Evolutionary conservation across 2,888 invertebrate species (phyloP).

Genomic region (Eilema depressum): DNA sequence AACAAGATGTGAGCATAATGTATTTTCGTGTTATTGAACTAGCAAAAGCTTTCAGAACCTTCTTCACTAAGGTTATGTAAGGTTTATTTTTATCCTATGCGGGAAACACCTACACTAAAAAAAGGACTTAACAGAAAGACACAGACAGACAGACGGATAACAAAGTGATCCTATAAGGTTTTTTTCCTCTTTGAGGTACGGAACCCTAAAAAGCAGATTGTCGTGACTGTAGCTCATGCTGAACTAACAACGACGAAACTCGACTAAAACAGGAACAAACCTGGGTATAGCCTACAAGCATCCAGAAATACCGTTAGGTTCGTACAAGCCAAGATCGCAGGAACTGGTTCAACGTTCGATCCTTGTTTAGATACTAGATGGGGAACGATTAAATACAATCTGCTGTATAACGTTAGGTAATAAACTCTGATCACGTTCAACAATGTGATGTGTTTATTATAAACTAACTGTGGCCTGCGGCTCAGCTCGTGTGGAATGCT

Average conservation of each 20-base stretch:
- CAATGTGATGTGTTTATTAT: background rate
- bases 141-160: no score
- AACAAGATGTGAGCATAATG: no score
- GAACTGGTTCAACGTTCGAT: conserved; percentile 75
- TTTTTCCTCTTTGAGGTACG: no score
- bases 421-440: conserved; percentile 1
- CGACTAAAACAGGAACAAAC: conserved; percentile 5
- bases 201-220: no score
- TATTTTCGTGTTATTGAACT: no score
- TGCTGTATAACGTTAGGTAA: conserved; percentile 33
- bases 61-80: background rate
- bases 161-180: no score
- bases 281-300: background rate
- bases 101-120: no score
- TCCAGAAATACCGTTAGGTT: conserved; percentile 40
- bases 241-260: background rate
- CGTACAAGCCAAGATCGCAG: conserved; percentile 68
- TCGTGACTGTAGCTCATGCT: background rate
- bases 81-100: no score
- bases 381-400: conserved; percentile 52
- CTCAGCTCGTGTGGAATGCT: no score
- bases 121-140: no score
- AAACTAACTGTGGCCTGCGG: background rate
- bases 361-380: conserved; percentile 67
- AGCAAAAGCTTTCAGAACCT: background rate